Base-by-base conservation (phyloP, 2,888 invertebrate species). In the Unio delphinus region DNA sequence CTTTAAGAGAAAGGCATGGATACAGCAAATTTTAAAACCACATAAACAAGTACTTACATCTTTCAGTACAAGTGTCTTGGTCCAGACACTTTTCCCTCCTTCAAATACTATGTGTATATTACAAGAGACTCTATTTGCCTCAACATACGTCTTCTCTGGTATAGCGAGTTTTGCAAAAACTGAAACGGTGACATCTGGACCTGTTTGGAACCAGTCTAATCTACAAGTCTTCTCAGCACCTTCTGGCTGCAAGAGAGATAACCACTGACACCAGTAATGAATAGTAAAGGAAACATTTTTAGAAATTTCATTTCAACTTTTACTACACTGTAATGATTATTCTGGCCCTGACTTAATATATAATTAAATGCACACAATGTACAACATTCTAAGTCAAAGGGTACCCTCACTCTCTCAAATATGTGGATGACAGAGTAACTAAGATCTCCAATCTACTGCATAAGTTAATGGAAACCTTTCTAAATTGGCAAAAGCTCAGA, bases 161-260 rank as follows among this genome's bases (percentile, higher is more conserved):
- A 95, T 93, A 87, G 96, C 95, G 81, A 95, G 94, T 91, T 98
- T 98, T 1, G 96, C 95, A 90, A 96, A 99, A 61, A 98, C 93
- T 57, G 97, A 94, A 64, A 98, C 93, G 72, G 95, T 94, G 0
- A 98, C 95, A 88, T 93, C 92, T 0, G 93, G 92, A 0, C 94
- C 94, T 0, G 98, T 98, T 91, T 99, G 98, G 91, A 98, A 96
- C 95, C 97, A 97, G 89, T 99, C 98, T 92, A 95, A 94, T 34
- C 97, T 93, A 87, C 98, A 98, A 70, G 82, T 71, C 70, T 83
- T 83, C 66, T 74, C 73, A 64, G 78, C 79, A 57, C 81, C 79
- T 57, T 69, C 70, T 45, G 77, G 72, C 79, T 80, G 65, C 17
- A 74, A 70, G 45, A 68, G 18, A 70, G 1, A 62, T n/a, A 8